Evolutionary conservation across 1,140 invertebrate genomes (phyloP).

Genomic region (Cardiocondyla obscurior): DNA sequence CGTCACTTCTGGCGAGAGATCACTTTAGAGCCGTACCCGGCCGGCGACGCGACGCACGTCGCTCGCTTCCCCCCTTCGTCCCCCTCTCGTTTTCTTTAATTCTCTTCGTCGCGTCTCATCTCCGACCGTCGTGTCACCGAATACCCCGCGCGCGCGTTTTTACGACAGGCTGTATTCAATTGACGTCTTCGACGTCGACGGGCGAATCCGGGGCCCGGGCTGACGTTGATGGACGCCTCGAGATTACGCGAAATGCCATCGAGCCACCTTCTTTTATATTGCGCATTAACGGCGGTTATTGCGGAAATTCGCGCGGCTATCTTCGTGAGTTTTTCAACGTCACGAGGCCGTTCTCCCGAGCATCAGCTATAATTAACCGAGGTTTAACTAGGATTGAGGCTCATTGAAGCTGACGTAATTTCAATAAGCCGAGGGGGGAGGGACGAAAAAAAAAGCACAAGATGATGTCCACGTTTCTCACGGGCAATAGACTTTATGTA

Average conservation of each 20-base stretch:
- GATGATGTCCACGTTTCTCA: not conserved
- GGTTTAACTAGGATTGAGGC: not conserved
- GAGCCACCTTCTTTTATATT: not conserved
- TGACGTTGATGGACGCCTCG: slow-evolving; percentile 34
- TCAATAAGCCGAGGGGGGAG: too few species aligned
- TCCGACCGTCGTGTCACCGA: slow-evolving; percentile 37
- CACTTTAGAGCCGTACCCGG: slow-evolving; percentile 73
- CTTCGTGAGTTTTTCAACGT: slow-evolving; percentile 1
- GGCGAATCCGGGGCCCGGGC: not conserved
- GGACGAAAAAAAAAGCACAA: not conserved
- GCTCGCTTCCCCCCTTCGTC: slow-evolving; percentile 17
- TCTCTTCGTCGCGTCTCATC: slow-evolving; percentile 10
- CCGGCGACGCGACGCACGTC: slow-evolving; percentile 32
- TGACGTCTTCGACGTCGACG: slow-evolving; percentile 25
- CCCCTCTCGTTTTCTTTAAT: slow-evolving; percentile 56
- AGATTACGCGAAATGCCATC: slow-evolving; percentile 15
- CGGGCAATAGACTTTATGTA: not conserved
- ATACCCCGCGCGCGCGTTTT: slow-evolving; percentile 23
- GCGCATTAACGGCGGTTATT: slow-evolving; percentile 32
- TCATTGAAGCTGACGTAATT: slow-evolving; percentile 13
- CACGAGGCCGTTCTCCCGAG: not conserved
- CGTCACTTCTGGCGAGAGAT: slow-evolving; percentile 78
- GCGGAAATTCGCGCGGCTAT: not conserved
- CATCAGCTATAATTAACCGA: not conserved
- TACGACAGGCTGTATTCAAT: slow-evolving; percentile 40